These are phyloP conservation scores for Catharus minimus DNA, from an alignment of 2,113 vertebrate genomes.

Conservation along the genomic window DNA sequence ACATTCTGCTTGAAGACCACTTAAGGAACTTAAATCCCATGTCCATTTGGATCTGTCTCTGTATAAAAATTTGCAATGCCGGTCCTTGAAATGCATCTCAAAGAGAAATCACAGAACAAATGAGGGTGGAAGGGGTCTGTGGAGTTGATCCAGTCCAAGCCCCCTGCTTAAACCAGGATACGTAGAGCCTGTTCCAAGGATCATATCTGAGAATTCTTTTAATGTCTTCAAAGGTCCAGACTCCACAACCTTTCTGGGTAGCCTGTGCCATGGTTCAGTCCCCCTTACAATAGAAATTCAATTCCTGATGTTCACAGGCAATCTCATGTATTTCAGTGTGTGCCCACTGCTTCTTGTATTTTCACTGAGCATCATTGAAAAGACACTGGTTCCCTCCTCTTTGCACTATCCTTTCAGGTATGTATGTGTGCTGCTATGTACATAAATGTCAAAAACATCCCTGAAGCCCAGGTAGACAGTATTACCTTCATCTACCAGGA, in stretches of 20 bases:
- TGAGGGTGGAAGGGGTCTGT: background rate
- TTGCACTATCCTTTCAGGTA: background rate
- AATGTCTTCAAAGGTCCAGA: background rate
- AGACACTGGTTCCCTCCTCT: background rate
- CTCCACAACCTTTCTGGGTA: background rate
- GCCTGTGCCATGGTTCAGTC: background rate
- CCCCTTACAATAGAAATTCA: background rate
- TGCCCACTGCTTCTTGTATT: background rate
- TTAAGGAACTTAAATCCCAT: background rate
- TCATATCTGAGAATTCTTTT: rapidly evolving
- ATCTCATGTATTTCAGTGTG: background rate
- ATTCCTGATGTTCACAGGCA: background rate
- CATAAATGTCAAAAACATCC: background rate
- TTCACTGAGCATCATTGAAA: background rate
- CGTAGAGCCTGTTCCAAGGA: background rate
- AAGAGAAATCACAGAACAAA: background rate
- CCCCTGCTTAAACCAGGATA: background rate
- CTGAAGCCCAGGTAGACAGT: background rate
- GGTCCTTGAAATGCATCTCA: background rate
- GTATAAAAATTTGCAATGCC: background rate
- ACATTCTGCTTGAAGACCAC: background rate
- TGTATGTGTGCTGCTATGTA: background rate
- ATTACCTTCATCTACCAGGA: background rate
- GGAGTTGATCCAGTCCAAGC: background rate
- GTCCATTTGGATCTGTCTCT: background rate